Percentiles rank a stretch among this genome's conserved stretches.
phyloP scores from a whole-genome alignment of 2,113 vertebrate species.

The Sinocyclocheilus rhinocerous region DNA sequence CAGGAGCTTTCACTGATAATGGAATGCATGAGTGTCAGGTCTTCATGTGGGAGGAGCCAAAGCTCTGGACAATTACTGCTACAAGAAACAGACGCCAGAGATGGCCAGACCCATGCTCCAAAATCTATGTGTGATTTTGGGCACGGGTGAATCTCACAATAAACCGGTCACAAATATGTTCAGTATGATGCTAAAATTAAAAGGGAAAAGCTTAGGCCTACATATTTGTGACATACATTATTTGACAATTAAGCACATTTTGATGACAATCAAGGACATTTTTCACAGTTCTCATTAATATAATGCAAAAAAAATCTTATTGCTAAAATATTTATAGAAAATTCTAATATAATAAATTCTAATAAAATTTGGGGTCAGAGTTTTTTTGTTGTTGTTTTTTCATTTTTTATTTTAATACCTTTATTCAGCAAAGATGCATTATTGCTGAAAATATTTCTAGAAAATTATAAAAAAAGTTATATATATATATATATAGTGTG shows the following conservation, averaged over 20 bases:
- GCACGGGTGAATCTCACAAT: not conserved
- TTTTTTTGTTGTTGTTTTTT: no score
- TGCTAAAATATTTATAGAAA: no score
- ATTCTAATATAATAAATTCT: no score
- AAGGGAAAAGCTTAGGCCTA: not conserved
- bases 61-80: conserved; percentile 51
- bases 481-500: no score
- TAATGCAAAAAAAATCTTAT: not conserved
- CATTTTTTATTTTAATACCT: no score
- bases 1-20: conserved; percentile 52
- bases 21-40: conserved; percentile 49
- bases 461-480: not conserved
- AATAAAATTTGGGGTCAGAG: no score
- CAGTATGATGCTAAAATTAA: not conserved
- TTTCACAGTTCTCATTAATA: not conserved
- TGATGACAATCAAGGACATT: no score
- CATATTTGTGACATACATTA: no score
- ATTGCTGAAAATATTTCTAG: not conserved
- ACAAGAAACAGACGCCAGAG: conserved; percentile 49
- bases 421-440: no score
- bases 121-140: conserved; percentile 30
- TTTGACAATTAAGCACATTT: no score
- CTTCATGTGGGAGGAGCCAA: conserved; percentile 51
- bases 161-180: not conserved
- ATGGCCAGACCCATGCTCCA: conserved; percentile 28